A percentile compares a stretch with the other conserved stretches of the same genome.
These are phyloP conservation scores for Sinohyriopsis cumingii DNA, from an alignment of 2,888 invertebrate species.

Conservation along the genomic window DNA sequence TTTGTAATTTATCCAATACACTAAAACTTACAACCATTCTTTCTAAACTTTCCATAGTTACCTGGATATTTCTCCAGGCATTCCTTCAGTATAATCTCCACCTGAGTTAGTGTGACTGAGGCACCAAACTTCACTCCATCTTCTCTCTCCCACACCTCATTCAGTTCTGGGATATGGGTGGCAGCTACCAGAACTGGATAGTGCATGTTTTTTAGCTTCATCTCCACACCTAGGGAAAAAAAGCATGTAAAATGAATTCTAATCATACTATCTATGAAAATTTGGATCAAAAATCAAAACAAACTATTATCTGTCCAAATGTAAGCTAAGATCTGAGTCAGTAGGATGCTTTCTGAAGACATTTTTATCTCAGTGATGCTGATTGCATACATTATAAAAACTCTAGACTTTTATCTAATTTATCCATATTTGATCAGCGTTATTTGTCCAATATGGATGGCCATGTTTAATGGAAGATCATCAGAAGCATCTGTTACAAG, in stretches of 20 bases:
- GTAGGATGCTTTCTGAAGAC: too few relatives aligned
- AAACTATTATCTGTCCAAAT: too few relatives aligned
- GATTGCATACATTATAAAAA: too few relatives aligned
- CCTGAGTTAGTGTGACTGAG: slow-evolving; percentile 82
- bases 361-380: too few relatives aligned
- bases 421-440: too few relatives aligned
- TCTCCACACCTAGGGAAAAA: slow-evolving; percentile 80
- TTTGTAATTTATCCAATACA: background rate
- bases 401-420: too few relatives aligned
- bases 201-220: slow-evolving; percentile 86
- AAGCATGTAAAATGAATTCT: background rate
- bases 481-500: too few relatives aligned
- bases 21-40: background rate
- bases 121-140: slow-evolving; percentile 84
- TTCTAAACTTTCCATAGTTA: slow-evolving; percentile 31
- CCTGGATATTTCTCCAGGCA: slow-evolving; percentile 75
- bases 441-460: too few relatives aligned
- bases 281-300: too few relatives aligned
- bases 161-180: slow-evolving; percentile 79
- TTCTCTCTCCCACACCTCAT: slow-evolving; percentile 74
- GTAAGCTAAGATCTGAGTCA: too few relatives aligned
- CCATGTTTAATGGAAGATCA: too few relatives aligned
- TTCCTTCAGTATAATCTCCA: slow-evolving; percentile 79
- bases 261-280: background rate
- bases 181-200: slow-evolving; percentile 88